Evolutionary conservation across 2,888 invertebrate genomes (phyloP).

Genomic region (Acanthosepion esculentum): DNA sequence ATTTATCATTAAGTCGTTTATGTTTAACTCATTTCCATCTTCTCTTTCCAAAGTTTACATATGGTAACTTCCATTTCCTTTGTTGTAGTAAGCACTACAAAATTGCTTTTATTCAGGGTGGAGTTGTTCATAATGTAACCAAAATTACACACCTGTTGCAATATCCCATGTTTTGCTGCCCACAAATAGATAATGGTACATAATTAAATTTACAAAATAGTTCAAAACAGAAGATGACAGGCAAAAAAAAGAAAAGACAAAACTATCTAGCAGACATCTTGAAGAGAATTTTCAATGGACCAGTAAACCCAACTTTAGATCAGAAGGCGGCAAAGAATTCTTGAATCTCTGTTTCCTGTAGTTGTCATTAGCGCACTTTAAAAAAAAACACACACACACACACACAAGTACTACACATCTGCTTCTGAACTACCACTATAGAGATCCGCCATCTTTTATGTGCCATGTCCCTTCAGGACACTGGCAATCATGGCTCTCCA

Average conservation of each 20-base stretch:
- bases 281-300: background rate
- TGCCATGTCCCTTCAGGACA: too few relatives aligned
- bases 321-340: background rate
- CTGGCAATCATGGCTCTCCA: too few relatives aligned
- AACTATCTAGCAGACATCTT: background rate
- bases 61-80: background rate
- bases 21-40: constrained; percentile 2
- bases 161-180: background rate
- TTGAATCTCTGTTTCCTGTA: background rate
- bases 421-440: background rate
- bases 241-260: background rate
- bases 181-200: background rate
- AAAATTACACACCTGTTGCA: constrained; percentile 7
- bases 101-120: constrained; percentile 17
- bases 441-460: too few relatives aligned
- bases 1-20: background rate
- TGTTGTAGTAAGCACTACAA: background rate
- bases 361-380: background rate
- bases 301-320: background rate
- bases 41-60: background rate
- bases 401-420: background rate
- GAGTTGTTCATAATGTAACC: background rate
- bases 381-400: too few relatives aligned
- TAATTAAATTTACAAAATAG: background rate
- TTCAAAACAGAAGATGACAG: background rate